Evolutionary conservation across 2,797 vertebrate species (phyloP).

Genomic region (Falco biarmicus): DNA sequence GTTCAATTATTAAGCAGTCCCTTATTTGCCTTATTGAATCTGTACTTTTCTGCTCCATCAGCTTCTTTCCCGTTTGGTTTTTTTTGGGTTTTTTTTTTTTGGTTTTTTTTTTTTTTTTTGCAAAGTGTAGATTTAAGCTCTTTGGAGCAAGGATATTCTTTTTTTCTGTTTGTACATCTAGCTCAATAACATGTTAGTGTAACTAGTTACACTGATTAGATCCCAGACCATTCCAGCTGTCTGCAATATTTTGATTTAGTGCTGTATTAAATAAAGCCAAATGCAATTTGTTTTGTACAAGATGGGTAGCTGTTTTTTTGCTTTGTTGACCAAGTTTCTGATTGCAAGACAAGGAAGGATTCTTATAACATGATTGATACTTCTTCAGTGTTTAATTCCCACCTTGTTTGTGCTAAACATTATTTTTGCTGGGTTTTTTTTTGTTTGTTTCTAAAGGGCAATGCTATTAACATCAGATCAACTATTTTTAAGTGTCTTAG

Average conservation of each 20-base stretch:
- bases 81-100: background rate
- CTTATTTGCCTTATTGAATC: background rate
- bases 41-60: background rate
- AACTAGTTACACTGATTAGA: background rate
- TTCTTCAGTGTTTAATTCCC: background rate
- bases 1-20: background rate
- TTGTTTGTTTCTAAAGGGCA: background rate
- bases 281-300: background rate
- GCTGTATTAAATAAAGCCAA: background rate
- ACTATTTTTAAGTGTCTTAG: background rate
- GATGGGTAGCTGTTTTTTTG: background rate
- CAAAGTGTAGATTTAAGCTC: background rate
- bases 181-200: background rate
- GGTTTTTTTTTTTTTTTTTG: background rate
- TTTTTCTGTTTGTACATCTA: background rate
- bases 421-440: accelerated
- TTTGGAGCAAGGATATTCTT: background rate
- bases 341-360: background rate
- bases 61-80: background rate
- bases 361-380: background rate
- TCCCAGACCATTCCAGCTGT: background rate
- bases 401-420: background rate
- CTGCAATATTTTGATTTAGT: background rate
- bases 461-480: background rate
- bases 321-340: background rate